These are phyloP conservation scores for Oreortyx pictus DNA, from an alignment of 2,797 vertebrate genomes.

Conservation along the genomic window DNA sequence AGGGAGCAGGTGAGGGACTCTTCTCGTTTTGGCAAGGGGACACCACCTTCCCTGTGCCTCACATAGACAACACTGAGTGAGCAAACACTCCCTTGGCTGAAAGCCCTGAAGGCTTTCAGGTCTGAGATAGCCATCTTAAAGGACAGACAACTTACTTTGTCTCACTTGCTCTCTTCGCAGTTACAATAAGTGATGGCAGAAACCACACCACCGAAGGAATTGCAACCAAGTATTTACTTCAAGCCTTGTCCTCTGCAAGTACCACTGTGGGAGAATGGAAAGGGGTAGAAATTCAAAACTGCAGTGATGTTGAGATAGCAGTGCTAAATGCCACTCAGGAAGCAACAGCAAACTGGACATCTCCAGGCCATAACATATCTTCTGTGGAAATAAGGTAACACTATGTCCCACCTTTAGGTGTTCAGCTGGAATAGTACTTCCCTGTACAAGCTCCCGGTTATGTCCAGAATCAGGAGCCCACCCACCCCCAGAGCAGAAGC, in stretches of 20 bases:
- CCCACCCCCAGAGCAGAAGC: neutral
- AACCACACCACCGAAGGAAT: accelerated
- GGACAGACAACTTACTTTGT: neutral
- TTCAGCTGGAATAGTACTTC: neutral
- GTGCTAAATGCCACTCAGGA: accelerated
- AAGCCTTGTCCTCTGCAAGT: neutral
- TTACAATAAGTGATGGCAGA: neutral
- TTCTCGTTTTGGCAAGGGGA: neutral
- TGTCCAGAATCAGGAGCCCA: neutral
- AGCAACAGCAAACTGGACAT: neutral
- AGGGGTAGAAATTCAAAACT: accelerated
- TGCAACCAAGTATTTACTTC: neutral
- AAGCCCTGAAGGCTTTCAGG: accelerated
- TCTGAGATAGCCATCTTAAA: neutral
- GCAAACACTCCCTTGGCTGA: neutral
- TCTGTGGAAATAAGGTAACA: slow-evolving; percentile 55
- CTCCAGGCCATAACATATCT: neutral
- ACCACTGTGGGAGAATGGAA: neutral
- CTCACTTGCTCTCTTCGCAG: slow-evolving; percentile 24
- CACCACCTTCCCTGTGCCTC: neutral
- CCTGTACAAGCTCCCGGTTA: neutral
- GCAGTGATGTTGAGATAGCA: neutral
- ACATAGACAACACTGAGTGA: accelerated
- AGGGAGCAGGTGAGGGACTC: neutral
- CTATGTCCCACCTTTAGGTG: neutral